Percentiles rank a stretch among this genome's conserved stretches.
phyloP scores from a whole-genome alignment of 2,797 vertebrate genomes.

The Percopsis omiscomaycus region DNA sequence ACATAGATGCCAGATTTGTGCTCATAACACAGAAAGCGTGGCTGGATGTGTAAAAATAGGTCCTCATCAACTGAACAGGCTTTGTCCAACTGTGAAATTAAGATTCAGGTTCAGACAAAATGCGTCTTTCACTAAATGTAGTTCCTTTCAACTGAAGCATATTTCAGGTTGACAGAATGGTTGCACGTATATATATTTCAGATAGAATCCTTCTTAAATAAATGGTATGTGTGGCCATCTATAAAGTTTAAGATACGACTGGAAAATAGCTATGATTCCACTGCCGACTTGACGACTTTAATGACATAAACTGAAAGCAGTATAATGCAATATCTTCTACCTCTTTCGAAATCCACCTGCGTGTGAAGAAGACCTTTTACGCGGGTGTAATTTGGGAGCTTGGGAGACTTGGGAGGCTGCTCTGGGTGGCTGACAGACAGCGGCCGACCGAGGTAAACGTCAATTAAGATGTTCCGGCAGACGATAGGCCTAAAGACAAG shows the following conservation, averaged over 20 bases:
- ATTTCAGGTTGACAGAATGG: no score
- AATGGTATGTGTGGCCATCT: background rate
- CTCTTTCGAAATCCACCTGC: slow-evolving; percentile 22
- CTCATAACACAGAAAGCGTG: no score
- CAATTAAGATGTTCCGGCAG: slow-evolving; percentile 72
- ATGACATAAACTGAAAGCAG: background rate
- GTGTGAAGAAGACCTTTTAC: slow-evolving; percentile 37
- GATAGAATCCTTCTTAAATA: background rate
- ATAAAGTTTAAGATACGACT: background rate
- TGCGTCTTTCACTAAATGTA: no score
- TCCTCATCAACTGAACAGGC: background rate
- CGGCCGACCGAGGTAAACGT: slow-evolving; percentile 65
- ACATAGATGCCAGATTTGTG: no score
- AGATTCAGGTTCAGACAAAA: slow-evolving; percentile 1
- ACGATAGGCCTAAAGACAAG: slow-evolving; percentile 68
- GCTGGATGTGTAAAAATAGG: background rate
- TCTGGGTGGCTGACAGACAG: slow-evolving; percentile 56
- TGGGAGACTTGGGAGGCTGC: slow-evolving; percentile 59
- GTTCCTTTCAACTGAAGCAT: no score
- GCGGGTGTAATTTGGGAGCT: slow-evolving; percentile 65
- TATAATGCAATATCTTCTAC: background rate
- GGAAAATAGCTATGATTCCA: background rate
- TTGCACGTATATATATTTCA: no score
- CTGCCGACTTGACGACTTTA: slow-evolving; percentile 1
- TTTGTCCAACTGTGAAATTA: background rate